Evolutionary conservation across 2,797 vertebrate species (phyloP).

Genomic region (Amphiprion clarkii): DNA sequence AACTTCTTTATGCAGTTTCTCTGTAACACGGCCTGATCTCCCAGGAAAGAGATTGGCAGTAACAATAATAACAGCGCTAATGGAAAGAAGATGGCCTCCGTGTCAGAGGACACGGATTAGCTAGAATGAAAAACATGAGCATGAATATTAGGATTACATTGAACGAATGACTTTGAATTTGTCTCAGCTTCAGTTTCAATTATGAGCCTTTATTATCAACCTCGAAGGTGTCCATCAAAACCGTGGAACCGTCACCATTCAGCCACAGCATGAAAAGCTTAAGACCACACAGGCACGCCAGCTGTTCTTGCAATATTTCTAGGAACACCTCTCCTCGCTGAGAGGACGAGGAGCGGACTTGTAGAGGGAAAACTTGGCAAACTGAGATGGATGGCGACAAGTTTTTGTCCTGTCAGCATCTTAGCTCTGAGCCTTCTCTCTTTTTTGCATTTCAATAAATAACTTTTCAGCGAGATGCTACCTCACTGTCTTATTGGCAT

Average conservation of each 20-base stretch:
- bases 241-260: conserved; percentile 33
- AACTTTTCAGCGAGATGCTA: conserved; percentile 75
- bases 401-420: conserved; percentile 83
- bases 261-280: conserved; percentile 20
- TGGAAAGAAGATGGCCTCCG: conserved; percentile 67
- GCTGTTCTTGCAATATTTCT: conserved; percentile 60
- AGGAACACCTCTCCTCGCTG: conserved; percentile 52
- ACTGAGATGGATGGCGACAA: conserved; percentile 77
- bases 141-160: conserved; percentile 74
- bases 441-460: conserved; percentile 83
- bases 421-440: conserved; percentile 67
- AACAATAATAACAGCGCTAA: conserved; percentile 80
- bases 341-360: conserved; percentile 64
- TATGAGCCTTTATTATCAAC: conserved; percentile 66
- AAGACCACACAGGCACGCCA: conserved; percentile 32
- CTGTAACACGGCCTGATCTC: conserved; percentile 51
- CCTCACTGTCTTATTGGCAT: conserved; percentile 80
- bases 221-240: conserved; percentile 70
- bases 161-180: conserved; percentile 77
- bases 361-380: conserved; percentile 75
- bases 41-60: conserved; percentile 71
- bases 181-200: conserved; percentile 73
- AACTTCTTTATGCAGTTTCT: conserved; percentile 72
- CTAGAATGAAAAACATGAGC: conserved; percentile 75
- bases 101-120: conserved; percentile 81